Conservation (phyloP, 2,113 vertebrate genomes). For the Gadus macrocephalus region DNA sequence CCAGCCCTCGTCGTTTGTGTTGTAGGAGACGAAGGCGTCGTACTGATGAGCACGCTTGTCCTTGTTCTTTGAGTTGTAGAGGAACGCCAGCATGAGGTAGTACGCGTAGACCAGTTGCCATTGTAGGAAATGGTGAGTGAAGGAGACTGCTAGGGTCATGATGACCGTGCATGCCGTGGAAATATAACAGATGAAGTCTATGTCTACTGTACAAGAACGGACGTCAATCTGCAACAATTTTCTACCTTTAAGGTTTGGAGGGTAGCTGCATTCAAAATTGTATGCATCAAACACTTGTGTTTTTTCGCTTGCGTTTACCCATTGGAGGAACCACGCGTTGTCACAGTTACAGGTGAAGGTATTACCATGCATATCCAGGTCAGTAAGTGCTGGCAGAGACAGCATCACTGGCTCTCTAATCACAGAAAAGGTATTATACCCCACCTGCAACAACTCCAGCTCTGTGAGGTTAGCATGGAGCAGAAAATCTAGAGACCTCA, state of each 20-base stretch:
- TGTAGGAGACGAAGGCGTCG: constrained; percentile 77
- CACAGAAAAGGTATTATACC: constrained; percentile 51
- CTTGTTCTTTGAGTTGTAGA: constrained; percentile 55
- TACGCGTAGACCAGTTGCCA: constrained; percentile 68
- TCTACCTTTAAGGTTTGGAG: constrained; percentile 31
- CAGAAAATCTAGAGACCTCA: constrained; percentile 66
- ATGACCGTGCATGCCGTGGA: constrained; percentile 33
- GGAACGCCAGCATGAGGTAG: constrained; percentile 63
- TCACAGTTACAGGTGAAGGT: constrained; percentile 67
- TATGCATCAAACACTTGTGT: constrained; percentile 67
- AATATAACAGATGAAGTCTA: constrained; percentile 51
- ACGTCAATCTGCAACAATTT: constrained; percentile 53
- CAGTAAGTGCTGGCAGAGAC: constrained; percentile 51
- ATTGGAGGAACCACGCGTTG: constrained; percentile 61
- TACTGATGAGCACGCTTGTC: constrained; percentile 48
- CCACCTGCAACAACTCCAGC: constrained; percentile 55
- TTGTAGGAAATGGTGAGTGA: constrained; percentile 59
- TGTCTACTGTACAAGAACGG: constrained; percentile 31
- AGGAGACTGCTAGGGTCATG: constrained; percentile 47
- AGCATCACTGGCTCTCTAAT: constrained; percentile 32
- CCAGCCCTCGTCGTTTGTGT: constrained; percentile 67
- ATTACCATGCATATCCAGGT: constrained; percentile 64
- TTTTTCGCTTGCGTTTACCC: constrained; percentile 35
- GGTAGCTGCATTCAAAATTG: constrained; percentile 65
- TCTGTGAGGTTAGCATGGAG: constrained; percentile 42